Evolutionary conservation across 2,113 vertebrate species (phyloP).

Genomic region (Elachura formosa): DNA sequence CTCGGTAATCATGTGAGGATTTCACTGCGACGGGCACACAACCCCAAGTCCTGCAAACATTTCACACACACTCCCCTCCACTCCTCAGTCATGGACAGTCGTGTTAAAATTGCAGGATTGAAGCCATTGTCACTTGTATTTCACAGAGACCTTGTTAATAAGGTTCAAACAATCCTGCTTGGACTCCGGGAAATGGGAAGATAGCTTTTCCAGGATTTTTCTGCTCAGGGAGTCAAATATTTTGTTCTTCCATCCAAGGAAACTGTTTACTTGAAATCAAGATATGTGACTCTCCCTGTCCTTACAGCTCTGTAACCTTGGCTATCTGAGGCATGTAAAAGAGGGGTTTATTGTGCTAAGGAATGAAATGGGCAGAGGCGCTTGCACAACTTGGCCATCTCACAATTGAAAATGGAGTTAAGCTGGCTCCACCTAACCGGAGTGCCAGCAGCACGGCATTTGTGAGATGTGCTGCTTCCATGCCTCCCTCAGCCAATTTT

Average conservation of each 20-base stretch:
- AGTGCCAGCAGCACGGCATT: constrained; percentile 26
- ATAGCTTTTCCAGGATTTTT: constrained; percentile 1
- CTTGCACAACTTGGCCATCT: constrained; percentile 14
- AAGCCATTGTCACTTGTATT: not conserved
- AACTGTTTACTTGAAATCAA: constrained; percentile 38
- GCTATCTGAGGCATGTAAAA: constrained; percentile 15
- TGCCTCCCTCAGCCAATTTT: constrained; percentile 23
- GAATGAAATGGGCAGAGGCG: constrained; percentile 24
- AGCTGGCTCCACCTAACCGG: constrained; percentile 36
- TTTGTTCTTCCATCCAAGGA: constrained; percentile 17
- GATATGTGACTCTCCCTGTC: constrained; percentile 6
- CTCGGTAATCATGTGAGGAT: not conserved
- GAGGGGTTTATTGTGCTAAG: constrained; percentile 9
- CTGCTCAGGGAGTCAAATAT: not conserved
- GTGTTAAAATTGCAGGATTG: not conserved
- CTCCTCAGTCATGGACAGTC: not conserved
- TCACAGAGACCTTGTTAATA: not conserved
- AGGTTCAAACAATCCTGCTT: constrained; percentile 30
- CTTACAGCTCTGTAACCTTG: constrained; percentile 25
- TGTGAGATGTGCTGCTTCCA: constrained; percentile 15
- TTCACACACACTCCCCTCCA: not conserved
- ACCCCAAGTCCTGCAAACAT: not conserved
- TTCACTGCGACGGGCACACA: not conserved
- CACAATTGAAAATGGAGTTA: constrained; percentile 44
- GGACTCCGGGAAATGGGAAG: not conserved